Conservation (phyloP, 2,113 vertebrate genomes). For the Australoheros scitulus region DNA sequence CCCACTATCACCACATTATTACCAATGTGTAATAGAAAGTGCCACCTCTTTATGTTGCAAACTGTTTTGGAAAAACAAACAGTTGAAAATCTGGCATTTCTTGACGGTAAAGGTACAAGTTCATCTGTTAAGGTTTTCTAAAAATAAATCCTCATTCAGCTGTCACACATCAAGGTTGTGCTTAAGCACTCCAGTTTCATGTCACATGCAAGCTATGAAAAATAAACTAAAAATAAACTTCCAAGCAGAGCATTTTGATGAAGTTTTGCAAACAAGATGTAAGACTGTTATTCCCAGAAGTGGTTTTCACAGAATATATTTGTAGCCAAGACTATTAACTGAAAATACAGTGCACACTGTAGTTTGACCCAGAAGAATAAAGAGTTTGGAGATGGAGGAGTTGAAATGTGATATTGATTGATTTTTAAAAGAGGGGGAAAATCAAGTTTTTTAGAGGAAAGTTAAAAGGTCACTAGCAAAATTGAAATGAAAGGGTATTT, state of each 20-base stretch:
- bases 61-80: not conserved
- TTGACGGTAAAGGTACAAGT: slow-evolving; percentile 3
- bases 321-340: slow-evolving; percentile 8
- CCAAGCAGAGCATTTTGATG: slow-evolving; percentile 16
- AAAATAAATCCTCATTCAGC: slow-evolving; percentile 23
- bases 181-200: slow-evolving; percentile 30
- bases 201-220: slow-evolving; percentile 22
- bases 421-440: not conserved
- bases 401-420: slow-evolving; percentile 27
- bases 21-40: not conserved
- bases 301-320: slow-evolving; percentile 29
- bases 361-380: slow-evolving; percentile 36
- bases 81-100: not conserved
- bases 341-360: not conserved
- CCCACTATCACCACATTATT: not conserved
- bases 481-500: not conserved
- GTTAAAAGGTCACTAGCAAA: slow-evolving; percentile 19
- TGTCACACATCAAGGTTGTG: slow-evolving; percentile 36
- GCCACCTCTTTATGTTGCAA: not conserved
- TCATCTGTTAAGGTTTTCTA: slow-evolving; percentile 23
- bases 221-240: slow-evolving; percentile 52
- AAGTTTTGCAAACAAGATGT: slow-evolving; percentile 34
- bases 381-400: slow-evolving; percentile 6
- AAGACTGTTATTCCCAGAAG: slow-evolving; percentile 14
- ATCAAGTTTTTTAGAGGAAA: slow-evolving; percentile 2